Evolutionary conservation across 2,888 invertebrate species (phyloP).

Genomic region (Cerceris ruficornis): DNA sequence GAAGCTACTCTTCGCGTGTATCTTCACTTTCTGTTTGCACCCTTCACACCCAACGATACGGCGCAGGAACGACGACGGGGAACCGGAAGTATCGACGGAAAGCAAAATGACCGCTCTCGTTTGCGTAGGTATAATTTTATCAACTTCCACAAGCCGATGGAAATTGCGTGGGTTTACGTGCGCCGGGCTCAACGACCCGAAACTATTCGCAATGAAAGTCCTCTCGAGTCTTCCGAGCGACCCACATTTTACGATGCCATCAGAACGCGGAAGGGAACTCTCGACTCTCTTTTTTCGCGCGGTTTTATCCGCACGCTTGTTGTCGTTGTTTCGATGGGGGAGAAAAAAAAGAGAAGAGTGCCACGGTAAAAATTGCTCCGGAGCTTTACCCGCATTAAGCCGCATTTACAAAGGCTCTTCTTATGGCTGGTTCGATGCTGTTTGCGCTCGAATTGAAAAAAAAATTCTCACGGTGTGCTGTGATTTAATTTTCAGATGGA

Average conservation of each 20-base stretch:
- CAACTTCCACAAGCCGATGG: conserved; percentile 25
- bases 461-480: neutral
- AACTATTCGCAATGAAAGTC: conserved; percentile 17
- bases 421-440: neutral
- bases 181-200: conserved; percentile 24
- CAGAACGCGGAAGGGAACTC: conserved; percentile 10
- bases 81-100: too few species aligned
- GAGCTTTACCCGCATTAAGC: conserved; percentile 23
- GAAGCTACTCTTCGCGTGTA: too few species aligned
- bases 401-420: conserved; percentile 26
- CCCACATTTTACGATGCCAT: conserved; percentile 34
- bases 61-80: too few species aligned
- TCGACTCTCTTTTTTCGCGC: conserved; percentile 17
- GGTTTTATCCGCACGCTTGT: conserved; percentile 15
- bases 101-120: too few species aligned
- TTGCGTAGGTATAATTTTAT: conserved; percentile 13
- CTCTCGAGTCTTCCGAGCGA: conserved; percentile 12
- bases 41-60: too few species aligned
- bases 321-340: conserved; percentile 14
- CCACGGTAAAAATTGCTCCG: conserved; percentile 24
- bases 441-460: neutral
- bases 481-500: conserved; percentile 1
- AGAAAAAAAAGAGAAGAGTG: conserved; percentile 1
- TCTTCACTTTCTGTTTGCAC: too few species aligned
- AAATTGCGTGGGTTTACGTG: conserved; percentile 1